Conservation (phyloP, 2,797 vertebrate genomes). For the Myotis findleyi region DNA sequence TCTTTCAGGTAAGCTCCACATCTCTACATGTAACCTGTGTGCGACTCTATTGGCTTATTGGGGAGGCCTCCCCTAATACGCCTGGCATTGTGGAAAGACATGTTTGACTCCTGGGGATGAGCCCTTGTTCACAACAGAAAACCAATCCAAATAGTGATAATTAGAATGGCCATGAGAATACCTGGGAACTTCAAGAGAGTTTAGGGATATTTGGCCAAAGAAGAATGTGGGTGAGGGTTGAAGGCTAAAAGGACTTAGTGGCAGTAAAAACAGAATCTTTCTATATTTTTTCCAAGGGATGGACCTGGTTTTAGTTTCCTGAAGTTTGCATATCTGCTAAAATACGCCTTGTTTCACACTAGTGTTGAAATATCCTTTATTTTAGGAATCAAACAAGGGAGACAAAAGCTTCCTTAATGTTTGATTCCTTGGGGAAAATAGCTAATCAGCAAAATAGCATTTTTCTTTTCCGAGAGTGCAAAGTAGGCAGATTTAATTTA, state of each 20-base stretch:
- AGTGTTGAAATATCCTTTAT: constrained; percentile 61
- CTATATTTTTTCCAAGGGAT: not conserved
- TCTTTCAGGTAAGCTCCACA: not conserved
- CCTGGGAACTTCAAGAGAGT: not conserved
- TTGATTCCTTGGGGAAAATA: constrained; percentile 66
- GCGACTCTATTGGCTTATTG: not conserved
- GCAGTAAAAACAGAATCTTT: not conserved
- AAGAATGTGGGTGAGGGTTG: accelerated
- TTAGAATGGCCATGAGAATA: not conserved
- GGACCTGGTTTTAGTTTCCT: constrained; percentile 44
- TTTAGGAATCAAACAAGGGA: constrained; percentile 66
- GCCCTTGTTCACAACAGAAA: not conserved
- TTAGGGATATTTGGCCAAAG: not conserved
- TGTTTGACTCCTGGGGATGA: not conserved
- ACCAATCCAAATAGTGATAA: not conserved
- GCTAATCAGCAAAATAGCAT: constrained; percentile 69
- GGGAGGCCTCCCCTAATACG: not conserved
- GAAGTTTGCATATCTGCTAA: constrained; percentile 29
- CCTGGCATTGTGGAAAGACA: not conserved
- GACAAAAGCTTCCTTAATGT: constrained; percentile 68
- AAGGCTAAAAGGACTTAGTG: not conserved
- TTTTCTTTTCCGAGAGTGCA: constrained; percentile 40
- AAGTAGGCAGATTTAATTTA: constrained; percentile 72
- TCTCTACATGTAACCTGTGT: not conserved
- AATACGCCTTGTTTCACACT: constrained; percentile 57